phyloP scores from a whole-genome alignment of 2,888 invertebrate species.

The Acrocera orbiculus region DNA sequence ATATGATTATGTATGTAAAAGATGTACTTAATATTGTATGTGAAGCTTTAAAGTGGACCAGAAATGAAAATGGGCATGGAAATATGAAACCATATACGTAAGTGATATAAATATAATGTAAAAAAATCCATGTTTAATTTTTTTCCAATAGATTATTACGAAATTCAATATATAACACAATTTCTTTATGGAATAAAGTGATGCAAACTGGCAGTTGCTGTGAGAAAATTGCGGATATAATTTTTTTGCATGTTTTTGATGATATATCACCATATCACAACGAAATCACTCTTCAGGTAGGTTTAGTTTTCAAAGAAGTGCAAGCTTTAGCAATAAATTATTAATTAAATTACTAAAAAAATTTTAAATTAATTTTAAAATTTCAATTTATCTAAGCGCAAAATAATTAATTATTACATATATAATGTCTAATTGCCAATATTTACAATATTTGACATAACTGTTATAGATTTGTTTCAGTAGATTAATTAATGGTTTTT shows the following conservation, averaged over 20 bases:
- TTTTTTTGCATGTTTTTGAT: conserved; percentile 16
- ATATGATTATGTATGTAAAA: conserved; percentile 17
- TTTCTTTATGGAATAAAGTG: conserved; percentile 18
- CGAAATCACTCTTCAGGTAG: conserved; percentile 17
- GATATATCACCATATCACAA: conserved; percentile 18
- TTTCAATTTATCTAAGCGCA: too few relatives aligned
- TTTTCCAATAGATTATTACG: conserved; percentile 12
- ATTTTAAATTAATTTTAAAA: too few relatives aligned
- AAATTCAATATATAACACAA: conserved; percentile 15
- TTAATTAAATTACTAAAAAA: too few relatives aligned
- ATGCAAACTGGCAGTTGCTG: conserved; percentile 17
- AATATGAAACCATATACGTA: conserved; percentile 18
- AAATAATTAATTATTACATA: too few relatives aligned
- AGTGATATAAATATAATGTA: conserved; percentile 6
- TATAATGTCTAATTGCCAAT: too few relatives aligned
- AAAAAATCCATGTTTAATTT: not conserved
- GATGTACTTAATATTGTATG: conserved; percentile 16
- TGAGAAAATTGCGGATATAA: conserved; percentile 16
- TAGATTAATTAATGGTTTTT: too few relatives aligned
- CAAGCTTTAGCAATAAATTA: too few relatives aligned
- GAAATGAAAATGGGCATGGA: conserved; percentile 14
- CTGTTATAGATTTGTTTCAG: too few relatives aligned
- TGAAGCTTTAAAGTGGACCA: conserved; percentile 21
- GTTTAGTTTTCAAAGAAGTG: not conserved
- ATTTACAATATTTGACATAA: too few relatives aligned